Evolutionary conservation across 1,140 invertebrate genomes (phyloP), one percentile per base, ranked within the genome.

Genomic region (Drosophila chauvacae): DNA sequence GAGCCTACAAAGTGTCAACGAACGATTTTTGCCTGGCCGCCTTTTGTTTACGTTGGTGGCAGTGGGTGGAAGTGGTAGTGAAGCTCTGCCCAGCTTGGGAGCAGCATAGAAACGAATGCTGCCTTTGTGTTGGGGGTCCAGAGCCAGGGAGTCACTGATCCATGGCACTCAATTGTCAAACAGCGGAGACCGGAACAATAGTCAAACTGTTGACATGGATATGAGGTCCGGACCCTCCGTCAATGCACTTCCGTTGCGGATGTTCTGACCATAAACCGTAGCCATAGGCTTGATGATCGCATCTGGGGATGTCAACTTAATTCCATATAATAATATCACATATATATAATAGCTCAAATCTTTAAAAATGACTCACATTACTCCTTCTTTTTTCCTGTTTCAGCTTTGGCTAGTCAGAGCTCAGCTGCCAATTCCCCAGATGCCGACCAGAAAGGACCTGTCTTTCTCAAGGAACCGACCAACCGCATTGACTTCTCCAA

Each of bases 401-500:
- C 48, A 90, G 86, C 69, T 77, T 61, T 37, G 68, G 57, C 59
- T 20, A 42, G 68, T 55, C 62, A 64, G 35, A 81, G 51, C 59
- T 57, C 74, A 20, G 83, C 91, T 55, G 91, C 84, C 45, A 92
- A 81, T 73, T 82, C 91, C 23, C 87, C 91, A 41, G 92, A 92
- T 90, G 90, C 90, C 53, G 92, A 93, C 65, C 85, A 88, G 23
- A 93, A 93, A 73, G 98, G 97, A 87, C 98, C 97, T 10, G 96
- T 98, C 55, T 98, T 98, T 93, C 95, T 97, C 59, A 96, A 96
- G 81, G 98, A 98, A 94, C 98, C 97, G 23, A 96, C 96, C 69
- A 97, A 97, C 92, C 95, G 96, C 79, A 95, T 98, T 45, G 97
- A 98, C 92, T 98, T 99, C 93, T 97, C 97, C 66, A 99, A 99